Evolutionary conservation across 2,797 vertebrate genomes (phyloP), one percentile per base, ranked within the genome.

Genomic region (Gobio occitaniae): DNA sequence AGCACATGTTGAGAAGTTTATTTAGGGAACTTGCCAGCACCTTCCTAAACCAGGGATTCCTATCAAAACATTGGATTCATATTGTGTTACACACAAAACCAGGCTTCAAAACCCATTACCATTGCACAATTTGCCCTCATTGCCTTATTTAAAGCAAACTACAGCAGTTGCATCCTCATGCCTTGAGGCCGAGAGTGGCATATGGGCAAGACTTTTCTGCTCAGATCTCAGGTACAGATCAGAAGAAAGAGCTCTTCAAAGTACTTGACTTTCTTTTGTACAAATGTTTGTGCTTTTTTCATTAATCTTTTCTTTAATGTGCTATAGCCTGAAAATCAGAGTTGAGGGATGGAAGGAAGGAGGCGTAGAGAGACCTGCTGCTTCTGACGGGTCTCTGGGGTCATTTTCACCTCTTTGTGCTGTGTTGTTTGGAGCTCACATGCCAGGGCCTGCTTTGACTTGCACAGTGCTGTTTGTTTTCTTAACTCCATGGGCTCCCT

Each of bases 371-470:
- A 80, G 68, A 70, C 84, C 72, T 59, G 77, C 82, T 83, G 63
- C 84, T 85, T 56, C 47, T 70, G 80, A 68, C 5, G 65, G 85
- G 65, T 70, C 77, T 85, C 83, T 38, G 76, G 38, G 83, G 85
- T 88, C 75, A 84, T 88, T 83, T 89, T 82, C 82, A 84, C 84
- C 63, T 84, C 84, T 54, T 65, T 36, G 38, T 32, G 71, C 44
- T 3, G n/a, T 80, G 82, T 80, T 89, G 71, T 87, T 87, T 84
- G 54, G 83, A 74, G 72, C 82, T 86, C 50, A 74, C 79, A 83
- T 82, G 81, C 52, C 80, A 32, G 59, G 76, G 79, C 89, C 54
- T 86, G 85, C 83, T 86, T 84, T 29, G 78, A 84, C 89, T 86
- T 79, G 87, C 74, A 80, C 13, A 4, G 59, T 82, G 77, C 75